Evolutionary conservation across 2,113 vertebrate genomes (phyloP).

Genomic region (Paradisaea rubra): DNA sequence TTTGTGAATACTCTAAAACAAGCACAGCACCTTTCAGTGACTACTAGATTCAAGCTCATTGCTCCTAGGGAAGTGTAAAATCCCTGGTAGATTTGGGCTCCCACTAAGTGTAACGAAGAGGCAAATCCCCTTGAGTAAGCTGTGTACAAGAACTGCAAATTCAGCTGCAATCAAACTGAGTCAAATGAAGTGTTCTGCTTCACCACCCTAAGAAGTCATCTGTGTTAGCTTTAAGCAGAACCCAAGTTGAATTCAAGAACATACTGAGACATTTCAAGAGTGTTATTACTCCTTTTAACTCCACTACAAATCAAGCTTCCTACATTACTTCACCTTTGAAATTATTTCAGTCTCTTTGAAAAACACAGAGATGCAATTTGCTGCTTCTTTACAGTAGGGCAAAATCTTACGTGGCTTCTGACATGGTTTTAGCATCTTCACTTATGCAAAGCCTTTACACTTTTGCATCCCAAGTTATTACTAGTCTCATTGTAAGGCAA

Average conservation of each 20-base stretch:
- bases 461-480: background rate
- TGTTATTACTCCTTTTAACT: background rate
- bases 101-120: background rate
- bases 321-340: background rate
- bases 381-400: background rate
- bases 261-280: background rate
- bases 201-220: background rate
- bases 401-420: background rate
- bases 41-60: background rate
- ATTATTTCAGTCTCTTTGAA: background rate
- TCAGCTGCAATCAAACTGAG: background rate
- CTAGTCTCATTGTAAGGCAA: background rate
- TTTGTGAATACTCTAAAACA: background rate
- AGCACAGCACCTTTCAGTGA: background rate
- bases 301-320: background rate
- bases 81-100: background rate
- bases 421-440: background rate
- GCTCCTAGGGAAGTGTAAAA: background rate
- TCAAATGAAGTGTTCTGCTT: background rate
- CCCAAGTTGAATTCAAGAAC: background rate
- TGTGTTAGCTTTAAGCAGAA: background rate
- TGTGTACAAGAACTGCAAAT: background rate
- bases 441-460: background rate
- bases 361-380: background rate
- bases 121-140: background rate